phyloP scores from a whole-genome alignment of 2,797 vertebrate species.

The Arctocebus calabarensis region DNA sequence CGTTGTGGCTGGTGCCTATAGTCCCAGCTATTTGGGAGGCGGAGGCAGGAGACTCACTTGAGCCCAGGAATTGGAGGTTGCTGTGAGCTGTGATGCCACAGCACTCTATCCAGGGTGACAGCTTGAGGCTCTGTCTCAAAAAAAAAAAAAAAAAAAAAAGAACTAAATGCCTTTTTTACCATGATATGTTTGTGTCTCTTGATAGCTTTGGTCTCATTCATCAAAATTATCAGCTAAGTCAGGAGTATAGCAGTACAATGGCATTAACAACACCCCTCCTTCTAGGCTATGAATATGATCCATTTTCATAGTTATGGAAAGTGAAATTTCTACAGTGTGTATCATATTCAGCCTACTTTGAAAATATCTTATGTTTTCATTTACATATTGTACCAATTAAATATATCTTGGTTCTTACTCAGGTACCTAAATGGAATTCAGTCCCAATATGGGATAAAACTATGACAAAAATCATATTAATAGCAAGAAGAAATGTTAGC shows the following conservation, averaged over 20 bases:
- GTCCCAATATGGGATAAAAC: conserved; percentile 55
- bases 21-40: no score
- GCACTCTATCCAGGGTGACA: no score
- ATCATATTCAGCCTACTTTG: not conserved
- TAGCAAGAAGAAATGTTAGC: conserved; percentile 80
- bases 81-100: no score
- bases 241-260: not conserved
- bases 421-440: conserved; percentile 77
- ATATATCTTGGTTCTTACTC: conserved; percentile 41
- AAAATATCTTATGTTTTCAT: not conserved
- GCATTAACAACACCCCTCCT: not conserved
- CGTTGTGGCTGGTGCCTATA: no score
- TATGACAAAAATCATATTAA: conserved; percentile 74
- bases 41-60: no score
- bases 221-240: not conserved
- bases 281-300: not conserved
- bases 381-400: not conserved
- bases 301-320: conserved; percentile 50
- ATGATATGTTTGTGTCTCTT: not conserved
- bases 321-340: conserved; percentile 11
- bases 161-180: no score
- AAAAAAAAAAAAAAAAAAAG: not conserved
- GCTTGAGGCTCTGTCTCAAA: no score
- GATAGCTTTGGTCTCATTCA: not conserved
- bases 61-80: no score